Evolutionary conservation across 1,140 invertebrate species (phyloP).

Genomic region (Helicorthomorpha holstii): DNA sequence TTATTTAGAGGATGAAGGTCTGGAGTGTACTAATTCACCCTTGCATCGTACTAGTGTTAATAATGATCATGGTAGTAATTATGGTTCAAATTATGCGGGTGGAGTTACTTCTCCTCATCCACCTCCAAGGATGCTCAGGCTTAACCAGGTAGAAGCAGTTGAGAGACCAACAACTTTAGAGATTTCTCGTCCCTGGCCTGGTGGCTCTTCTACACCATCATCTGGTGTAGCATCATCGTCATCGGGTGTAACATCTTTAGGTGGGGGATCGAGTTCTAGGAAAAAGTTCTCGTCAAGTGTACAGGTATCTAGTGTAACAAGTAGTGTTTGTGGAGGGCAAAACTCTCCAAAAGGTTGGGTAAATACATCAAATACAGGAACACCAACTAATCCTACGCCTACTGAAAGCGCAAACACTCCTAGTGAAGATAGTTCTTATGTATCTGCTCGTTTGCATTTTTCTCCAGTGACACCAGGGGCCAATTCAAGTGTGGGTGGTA

Average conservation of each 20-base stretch:
- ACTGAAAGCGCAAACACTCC: constrained; percentile 50
- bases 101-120: constrained; percentile 20
- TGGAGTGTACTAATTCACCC: constrained; percentile 23
- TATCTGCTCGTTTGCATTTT: constrained; percentile 64
- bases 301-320: constrained; percentile 9
- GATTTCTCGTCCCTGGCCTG: constrained; percentile 4
- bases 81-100: constrained; percentile 10
- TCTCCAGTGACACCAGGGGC: constrained; percentile 42
- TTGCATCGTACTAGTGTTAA: constrained; percentile 15
- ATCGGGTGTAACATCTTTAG: background rate
- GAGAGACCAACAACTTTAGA: constrained; percentile 7
- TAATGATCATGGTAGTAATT: constrained; percentile 7
- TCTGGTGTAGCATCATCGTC: too few relatives aligned
- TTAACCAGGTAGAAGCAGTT: constrained; percentile 4
- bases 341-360: constrained; percentile 26
- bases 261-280: constrained; percentile 2
- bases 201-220: background rate
- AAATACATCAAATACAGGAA: constrained; percentile 35
- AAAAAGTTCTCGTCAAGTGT: constrained; percentile 2
- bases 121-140: constrained; percentile 9
- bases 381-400: constrained; percentile 65
- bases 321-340: constrained; percentile 16
- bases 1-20: constrained; percentile 36
- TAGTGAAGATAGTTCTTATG: constrained; percentile 65
- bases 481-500: constrained; percentile 7